These are phyloP conservation scores for Eupsittula cactorum DNA, from an alignment of 2,113 vertebrate genomes.

Conservation along the genomic window DNA sequence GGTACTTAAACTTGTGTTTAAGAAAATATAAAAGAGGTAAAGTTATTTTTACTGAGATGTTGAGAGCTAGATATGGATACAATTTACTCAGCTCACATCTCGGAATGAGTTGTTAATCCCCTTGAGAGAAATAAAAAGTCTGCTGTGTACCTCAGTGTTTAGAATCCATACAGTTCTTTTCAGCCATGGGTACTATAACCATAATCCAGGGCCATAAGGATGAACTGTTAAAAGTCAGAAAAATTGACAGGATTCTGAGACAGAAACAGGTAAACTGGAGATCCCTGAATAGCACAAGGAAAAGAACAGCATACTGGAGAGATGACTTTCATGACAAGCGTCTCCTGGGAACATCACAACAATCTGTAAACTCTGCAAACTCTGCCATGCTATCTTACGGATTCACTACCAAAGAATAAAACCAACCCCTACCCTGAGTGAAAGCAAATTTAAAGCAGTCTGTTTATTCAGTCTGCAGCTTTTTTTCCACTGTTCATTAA, in stretches of 20 bases:
- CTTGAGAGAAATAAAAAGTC: neutral
- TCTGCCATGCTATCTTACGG: conserved; percentile 19
- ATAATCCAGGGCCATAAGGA: neutral
- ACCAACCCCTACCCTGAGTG: neutral
- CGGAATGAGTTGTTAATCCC: neutral
- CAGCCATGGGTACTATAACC: neutral
- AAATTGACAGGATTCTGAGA: neutral
- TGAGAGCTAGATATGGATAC: neutral
- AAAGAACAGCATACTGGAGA: neutral
- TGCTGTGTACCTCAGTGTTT: neutral
- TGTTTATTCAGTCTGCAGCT: conserved; percentile 63
- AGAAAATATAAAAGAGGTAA: neutral
- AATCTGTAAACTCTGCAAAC: conserved; percentile 4
- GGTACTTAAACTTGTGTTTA: neutral
- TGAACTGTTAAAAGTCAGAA: neutral
- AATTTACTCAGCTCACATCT: neutral
- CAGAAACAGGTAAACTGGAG: neutral
- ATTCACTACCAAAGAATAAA: conserved; percentile 1
- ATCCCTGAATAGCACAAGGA: neutral
- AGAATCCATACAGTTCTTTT: neutral
- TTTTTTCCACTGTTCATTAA: conserved; percentile 63
- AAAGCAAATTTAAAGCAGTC: neutral
- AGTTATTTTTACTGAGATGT: neutral
- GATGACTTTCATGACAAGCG: neutral
- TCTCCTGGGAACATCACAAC: neutral